Percentiles rank a stretch among this genome's conserved stretches.
phyloP scores from a whole-genome alignment of 1,140 invertebrate species.

The Mylabris phalerata region DNA sequence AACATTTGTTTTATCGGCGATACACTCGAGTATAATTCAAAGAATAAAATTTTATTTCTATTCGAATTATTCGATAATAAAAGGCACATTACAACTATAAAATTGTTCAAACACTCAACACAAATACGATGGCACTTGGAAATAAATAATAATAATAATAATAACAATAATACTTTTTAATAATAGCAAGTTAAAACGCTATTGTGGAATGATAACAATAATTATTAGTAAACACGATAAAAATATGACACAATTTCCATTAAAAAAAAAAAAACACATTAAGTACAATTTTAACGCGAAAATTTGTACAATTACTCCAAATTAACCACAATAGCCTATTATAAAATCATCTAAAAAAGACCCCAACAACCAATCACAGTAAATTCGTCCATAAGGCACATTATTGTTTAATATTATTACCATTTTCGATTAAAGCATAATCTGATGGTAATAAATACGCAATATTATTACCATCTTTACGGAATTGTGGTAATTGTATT shows the following conservation, averaged over 20 bases:
- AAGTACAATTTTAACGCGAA: not conserved
- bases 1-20: not conserved
- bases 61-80: slow-evolving; percentile 3
- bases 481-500: slow-evolving; percentile 53
- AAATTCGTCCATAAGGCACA: slow-evolving; percentile 6
- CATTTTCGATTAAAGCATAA: slow-evolving; percentile 38
- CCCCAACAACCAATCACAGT: slow-evolving; percentile 1
- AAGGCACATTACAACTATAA: not conserved
- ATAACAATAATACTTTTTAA: slow-evolving; percentile 22
- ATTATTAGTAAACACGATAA: not conserved
- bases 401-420: slow-evolving; percentile 34
- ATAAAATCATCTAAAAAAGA: not conserved
- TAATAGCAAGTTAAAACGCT: slow-evolving; percentile 3
- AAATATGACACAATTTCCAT: not conserved
- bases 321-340: not conserved
- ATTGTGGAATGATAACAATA: slow-evolving; percentile 10
- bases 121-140: slow-evolving; percentile 12
- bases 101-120: slow-evolving; percentile 15
- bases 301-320: not conserved
- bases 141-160: slow-evolving; percentile 19
- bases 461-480: slow-evolving; percentile 52
- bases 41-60: not conserved
- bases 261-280: not conserved
- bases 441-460: slow-evolving; percentile 49
- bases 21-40: no score